Evolutionary conservation across 2,797 vertebrate species (phyloP).

Genomic region (Crypturellus tataupa): DNA sequence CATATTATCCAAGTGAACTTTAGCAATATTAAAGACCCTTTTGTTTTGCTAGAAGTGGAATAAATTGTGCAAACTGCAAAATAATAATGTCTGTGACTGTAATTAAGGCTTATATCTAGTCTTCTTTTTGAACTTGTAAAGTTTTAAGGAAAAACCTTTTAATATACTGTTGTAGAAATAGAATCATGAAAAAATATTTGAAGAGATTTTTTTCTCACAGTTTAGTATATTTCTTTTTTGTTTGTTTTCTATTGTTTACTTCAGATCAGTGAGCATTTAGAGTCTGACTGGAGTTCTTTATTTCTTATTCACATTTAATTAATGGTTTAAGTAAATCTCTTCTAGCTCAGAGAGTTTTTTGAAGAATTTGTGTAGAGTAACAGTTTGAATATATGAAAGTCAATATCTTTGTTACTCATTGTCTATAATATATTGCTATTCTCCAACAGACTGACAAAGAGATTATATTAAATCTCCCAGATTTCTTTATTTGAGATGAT

Average conservation of each 20-base stretch:
- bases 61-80: not conserved
- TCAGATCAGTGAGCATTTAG: not conserved
- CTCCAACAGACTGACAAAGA: not conserved
- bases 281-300: not conserved
- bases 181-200: not conserved
- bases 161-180: not conserved
- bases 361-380: not conserved
- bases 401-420: constrained; percentile 24
- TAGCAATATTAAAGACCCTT: not conserved
- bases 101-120: not conserved
- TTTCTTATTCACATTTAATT: not conserved
- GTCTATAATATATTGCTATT: not conserved
- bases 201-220: not conserved
- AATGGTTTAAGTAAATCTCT: not conserved
- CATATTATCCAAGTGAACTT: not conserved
- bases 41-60: not conserved
- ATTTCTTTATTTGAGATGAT: not conserved
- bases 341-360: not conserved
- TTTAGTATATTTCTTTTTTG: not conserved
- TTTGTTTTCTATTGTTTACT: not conserved
- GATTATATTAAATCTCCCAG: not conserved
- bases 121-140: not conserved
- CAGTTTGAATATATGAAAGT: not conserved
- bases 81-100: not conserved
- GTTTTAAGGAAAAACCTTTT: not conserved